phyloP scores from a whole-genome alignment of 2,797 vertebrate species.

The Octomys mimax region DNA sequence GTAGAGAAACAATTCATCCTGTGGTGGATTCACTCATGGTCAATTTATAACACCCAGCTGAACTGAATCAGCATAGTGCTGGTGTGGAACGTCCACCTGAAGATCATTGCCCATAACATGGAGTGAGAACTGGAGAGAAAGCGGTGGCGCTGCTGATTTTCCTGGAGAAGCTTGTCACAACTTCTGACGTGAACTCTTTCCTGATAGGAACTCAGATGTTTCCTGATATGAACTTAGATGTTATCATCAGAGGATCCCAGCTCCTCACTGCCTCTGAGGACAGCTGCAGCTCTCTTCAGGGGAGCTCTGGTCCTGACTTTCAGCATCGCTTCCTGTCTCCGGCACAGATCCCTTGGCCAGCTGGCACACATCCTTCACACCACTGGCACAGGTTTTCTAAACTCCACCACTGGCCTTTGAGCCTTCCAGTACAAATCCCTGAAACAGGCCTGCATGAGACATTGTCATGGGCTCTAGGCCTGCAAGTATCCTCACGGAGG shows the following conservation, averaged over 20 bases:
- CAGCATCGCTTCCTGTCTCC: not conserved
- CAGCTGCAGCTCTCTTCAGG: not conserved
- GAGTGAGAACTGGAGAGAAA: not conserved
- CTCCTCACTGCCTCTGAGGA: not conserved
- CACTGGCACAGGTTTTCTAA: not conserved
- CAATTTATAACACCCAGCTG: not conserved
- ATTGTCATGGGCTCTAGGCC: not conserved
- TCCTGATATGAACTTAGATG: not conserved
- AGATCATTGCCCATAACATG: too few relatives aligned
- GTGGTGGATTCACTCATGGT: not conserved
- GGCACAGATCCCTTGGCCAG: not conserved
- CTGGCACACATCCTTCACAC: not conserved
- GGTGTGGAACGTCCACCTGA: not conserved
- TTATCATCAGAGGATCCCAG: not conserved
- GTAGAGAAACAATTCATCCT: not conserved
- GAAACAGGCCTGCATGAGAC: not conserved
- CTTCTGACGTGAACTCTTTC: too few relatives aligned
- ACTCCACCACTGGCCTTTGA: not conserved
- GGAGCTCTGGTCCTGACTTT: not conserved
- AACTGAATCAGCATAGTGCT: not conserved
- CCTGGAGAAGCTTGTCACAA: not conserved
- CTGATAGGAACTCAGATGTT: too few relatives aligned
- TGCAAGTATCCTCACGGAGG: not conserved
- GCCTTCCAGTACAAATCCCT: not conserved
- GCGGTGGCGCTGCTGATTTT: not conserved